Conservation (phyloP, 1,140 invertebrate species). For the Fopius arisanus region DNA sequence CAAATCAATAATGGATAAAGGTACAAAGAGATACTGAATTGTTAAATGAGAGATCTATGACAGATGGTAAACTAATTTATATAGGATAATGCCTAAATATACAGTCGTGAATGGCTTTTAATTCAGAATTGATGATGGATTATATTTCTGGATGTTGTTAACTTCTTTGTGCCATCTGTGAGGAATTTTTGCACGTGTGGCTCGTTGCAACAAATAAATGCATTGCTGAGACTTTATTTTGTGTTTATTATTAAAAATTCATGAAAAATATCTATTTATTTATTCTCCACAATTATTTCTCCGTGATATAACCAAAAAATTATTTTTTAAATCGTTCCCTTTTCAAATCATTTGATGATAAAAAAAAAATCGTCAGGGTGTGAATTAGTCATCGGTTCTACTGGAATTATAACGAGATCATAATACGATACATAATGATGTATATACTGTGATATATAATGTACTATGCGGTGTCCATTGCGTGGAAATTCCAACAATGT, state of each 20-base stretch:
- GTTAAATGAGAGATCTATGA: not conserved
- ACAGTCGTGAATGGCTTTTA: not conserved
- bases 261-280: too few relatives aligned
- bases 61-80: not conserved
- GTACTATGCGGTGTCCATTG: not conserved
- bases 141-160: not conserved
- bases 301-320: too few relatives aligned
- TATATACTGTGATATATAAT: not conserved
- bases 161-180: not conserved
- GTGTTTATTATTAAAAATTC: too few relatives aligned
- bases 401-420: not conserved
- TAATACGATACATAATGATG: not conserved
- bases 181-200: not conserved
- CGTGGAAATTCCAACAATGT: not conserved
- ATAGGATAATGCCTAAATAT: not conserved
- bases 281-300: too few relatives aligned
- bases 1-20: not conserved
- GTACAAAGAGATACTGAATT: not conserved
- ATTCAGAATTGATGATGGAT: not conserved
- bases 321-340: too few relatives aligned
- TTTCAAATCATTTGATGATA: too few relatives aligned
- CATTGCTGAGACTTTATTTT: not conserved
- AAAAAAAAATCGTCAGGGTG: too few relatives aligned
- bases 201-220: not conserved
- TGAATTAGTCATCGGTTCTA: too few relatives aligned